phyloP scores from a whole-genome alignment of 2,888 invertebrate genomes.

The Archips xylosteana region DNA sequence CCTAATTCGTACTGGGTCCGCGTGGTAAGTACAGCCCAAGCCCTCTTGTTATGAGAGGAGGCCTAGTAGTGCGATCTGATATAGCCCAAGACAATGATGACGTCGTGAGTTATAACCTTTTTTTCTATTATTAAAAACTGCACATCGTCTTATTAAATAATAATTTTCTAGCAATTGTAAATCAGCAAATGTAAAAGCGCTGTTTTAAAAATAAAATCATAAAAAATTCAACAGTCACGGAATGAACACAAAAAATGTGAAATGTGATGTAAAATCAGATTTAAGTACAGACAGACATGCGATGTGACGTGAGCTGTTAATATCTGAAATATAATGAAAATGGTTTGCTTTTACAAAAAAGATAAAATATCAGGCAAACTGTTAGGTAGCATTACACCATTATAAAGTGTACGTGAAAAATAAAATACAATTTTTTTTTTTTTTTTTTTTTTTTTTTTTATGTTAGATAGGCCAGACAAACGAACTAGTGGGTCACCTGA shows the following conservation, averaged over 20 bases:
- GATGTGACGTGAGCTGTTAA: slow-evolving; percentile 29
- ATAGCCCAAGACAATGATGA: too few species aligned
- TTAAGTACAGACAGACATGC: slow-evolving; percentile 36
- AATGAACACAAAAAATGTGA: slow-evolving; percentile 28
- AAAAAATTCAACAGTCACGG: slow-evolving; percentile 32
- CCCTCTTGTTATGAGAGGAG: too few species aligned
- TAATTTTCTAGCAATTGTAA: background rate
- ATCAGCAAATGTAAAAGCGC: slow-evolving; percentile 14
- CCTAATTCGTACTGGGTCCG: too few species aligned
- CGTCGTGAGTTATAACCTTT: too few species aligned
- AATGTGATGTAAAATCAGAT: slow-evolving; percentile 32
- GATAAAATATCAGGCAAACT: background rate
- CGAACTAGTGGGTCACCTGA: too few species aligned
- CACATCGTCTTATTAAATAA: background rate
- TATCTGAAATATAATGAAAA: slow-evolving; percentile 19
- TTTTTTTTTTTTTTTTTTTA: too few species aligned
- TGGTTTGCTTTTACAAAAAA: background rate
- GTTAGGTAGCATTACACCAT: too few species aligned
- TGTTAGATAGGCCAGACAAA: too few species aligned
- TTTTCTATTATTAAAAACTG: background rate
- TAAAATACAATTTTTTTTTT: too few species aligned
- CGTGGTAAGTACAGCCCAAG: too few species aligned
- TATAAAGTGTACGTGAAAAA: too few species aligned
- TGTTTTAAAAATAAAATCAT: slow-evolving; percentile 32
- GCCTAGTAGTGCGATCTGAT: too few species aligned